Percentiles rank a stretch among this genome's conserved stretches.
phyloP scores from a whole-genome alignment of 1,140 invertebrate genomes.

The Cherax quadricarinatus region DNA sequence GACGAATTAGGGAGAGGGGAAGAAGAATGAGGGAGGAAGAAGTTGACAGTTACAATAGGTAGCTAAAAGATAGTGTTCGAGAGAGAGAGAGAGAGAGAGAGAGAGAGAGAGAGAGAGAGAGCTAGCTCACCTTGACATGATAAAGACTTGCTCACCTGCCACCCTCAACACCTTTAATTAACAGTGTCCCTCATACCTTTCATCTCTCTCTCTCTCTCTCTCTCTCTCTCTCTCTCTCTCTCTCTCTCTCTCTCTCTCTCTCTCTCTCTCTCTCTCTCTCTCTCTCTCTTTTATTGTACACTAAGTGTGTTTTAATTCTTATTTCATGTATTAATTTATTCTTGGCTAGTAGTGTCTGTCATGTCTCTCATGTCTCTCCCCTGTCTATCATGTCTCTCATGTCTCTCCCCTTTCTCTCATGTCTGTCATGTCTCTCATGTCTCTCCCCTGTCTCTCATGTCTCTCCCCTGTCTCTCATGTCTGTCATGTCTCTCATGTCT shows the following conservation, averaged over 20 bases:
- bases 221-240: slow-evolving; percentile 8
- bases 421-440: too few species aligned
- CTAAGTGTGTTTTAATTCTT: too few species aligned
- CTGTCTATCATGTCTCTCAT: too few species aligned
- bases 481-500: too few species aligned
- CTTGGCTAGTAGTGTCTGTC: too few species aligned
- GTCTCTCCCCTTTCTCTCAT: too few species aligned
- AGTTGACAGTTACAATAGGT: background rate
- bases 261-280: background rate
- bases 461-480: too few species aligned
- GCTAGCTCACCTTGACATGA: background rate
- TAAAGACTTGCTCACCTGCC: background rate
- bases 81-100: slow-evolving; percentile 23
- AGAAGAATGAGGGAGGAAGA: background rate
- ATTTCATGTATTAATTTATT: too few species aligned
- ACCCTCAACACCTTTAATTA: too few species aligned
- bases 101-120: slow-evolving; percentile 6
- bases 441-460: too few species aligned
- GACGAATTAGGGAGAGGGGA: background rate
- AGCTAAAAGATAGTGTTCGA: background rate
- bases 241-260: background rate
- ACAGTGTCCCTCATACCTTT: background rate
- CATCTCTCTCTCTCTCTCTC: too few species aligned
- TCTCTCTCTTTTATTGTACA: background rate
- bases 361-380: too few species aligned